These are phyloP conservation scores for Boloria selene DNA, from an alignment of 2,888 invertebrate species.

Conservation along the genomic window DNA sequence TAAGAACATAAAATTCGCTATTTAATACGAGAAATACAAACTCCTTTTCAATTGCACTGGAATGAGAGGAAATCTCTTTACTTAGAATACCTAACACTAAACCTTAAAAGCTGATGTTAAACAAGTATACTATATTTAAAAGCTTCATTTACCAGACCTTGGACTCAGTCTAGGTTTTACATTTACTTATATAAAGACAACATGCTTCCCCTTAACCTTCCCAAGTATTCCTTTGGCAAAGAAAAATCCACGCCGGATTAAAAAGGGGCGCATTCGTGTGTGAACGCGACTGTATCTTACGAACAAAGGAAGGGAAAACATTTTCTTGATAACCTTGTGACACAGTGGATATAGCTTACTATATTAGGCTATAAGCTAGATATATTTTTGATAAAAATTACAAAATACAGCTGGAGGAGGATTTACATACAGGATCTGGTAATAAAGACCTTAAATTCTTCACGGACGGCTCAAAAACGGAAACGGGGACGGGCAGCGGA, in stretches of 20 bases:
- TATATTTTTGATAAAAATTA: too few species aligned
- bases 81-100: too few species aligned
- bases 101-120: background rate
- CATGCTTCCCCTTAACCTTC: conserved; percentile 46
- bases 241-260: conserved; percentile 71
- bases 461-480: too few species aligned
- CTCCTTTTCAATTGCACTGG: too few species aligned
- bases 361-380: background rate
- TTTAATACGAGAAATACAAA: too few species aligned
- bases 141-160: conserved; percentile 8
- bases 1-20: too few species aligned
- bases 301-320: conserved; percentile 74
- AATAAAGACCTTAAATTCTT: too few species aligned
- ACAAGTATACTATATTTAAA: conserved; percentile 2
- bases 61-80: too few species aligned
- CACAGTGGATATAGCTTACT: conserved; percentile 35
- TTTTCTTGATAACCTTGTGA: conserved; percentile 51
- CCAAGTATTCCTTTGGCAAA: conserved; percentile 61
- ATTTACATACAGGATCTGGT: too few species aligned
- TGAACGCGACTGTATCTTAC: conserved; percentile 75
- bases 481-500: too few species aligned
- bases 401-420: too few species aligned
- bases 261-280: conserved; percentile 76
- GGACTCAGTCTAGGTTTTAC: conserved; percentile 7
- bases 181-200: conserved; percentile 1